These are phyloP conservation scores for Drosophila ohnishii DNA, from an alignment of 1,140 invertebrate species.

Conservation along the genomic window DNA sequence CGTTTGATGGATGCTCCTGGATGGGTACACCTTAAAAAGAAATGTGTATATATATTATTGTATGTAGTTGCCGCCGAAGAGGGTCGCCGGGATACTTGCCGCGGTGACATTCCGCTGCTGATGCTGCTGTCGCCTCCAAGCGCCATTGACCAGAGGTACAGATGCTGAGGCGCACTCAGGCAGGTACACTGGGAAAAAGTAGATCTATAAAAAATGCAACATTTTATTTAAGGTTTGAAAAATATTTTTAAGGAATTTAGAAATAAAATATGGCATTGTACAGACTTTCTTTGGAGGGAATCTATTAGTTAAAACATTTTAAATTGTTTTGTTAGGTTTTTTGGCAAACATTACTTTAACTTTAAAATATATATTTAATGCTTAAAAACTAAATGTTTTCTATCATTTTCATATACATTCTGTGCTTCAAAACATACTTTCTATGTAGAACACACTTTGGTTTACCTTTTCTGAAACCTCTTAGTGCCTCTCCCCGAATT, in stretches of 20 bases:
- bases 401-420: neutral
- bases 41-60: neutral
- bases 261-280: neutral
- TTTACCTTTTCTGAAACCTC: too few relatives aligned
- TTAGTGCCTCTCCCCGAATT: neutral
- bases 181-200: neutral
- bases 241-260: too few relatives aligned
- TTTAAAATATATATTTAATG: neutral
- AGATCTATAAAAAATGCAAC: neutral
- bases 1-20: slow-evolving; percentile 67
- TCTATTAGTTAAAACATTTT: neutral
- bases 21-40: slow-evolving; percentile 11
- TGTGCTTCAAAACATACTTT: neutral
- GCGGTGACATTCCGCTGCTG: slow-evolving; percentile 41
- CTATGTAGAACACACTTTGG: neutral
- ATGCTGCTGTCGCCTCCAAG: slow-evolving; percentile 24
- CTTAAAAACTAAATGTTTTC: neutral
- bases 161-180: neutral
- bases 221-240: neutral
- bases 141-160: slow-evolving; percentile 22
- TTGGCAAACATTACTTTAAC: neutral
- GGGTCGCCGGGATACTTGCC: slow-evolving; percentile 36
- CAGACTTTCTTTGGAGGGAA: neutral
- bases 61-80: slow-evolving; percentile 26
- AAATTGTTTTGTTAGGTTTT: neutral